Conservation (phyloP, 2,113 vertebrate species). For the Xyrauchen texanus region DNA sequence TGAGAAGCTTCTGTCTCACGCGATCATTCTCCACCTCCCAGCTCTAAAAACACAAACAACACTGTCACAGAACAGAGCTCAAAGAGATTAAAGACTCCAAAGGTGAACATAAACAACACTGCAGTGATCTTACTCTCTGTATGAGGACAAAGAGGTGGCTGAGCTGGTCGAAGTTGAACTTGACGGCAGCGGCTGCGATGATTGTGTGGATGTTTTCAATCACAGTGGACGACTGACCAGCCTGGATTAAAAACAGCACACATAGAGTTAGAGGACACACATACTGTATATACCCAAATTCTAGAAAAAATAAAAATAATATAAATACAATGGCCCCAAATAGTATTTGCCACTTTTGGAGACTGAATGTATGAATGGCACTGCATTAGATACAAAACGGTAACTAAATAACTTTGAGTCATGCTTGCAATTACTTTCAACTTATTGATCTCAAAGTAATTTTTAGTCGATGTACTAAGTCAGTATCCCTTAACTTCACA, state of each 20-base stretch:
- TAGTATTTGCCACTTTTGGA: too few species aligned
- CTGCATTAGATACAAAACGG: too few species aligned
- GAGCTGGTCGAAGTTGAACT: conserved; percentile 95
- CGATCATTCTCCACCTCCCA: conserved; percentile 96
- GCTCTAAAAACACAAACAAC: conserved; percentile 74
- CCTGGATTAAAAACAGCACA: conserved; percentile 70
- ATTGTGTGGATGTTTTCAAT: conserved; percentile 99
- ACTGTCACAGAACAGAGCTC: background rate
- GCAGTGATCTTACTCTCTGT: conserved; percentile 82
- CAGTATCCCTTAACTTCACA: too few species aligned
- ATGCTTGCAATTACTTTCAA: too few species aligned
- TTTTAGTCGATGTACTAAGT: too few species aligned
- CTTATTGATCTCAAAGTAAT: too few species aligned
- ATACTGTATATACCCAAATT: too few species aligned
- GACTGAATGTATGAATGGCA: too few species aligned
- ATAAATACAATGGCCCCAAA: too few species aligned
- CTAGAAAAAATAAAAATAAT: too few species aligned
- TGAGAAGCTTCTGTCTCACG: conserved; percentile 93
- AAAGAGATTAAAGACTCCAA: background rate
- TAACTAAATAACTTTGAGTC: too few species aligned
- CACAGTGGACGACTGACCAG: conserved; percentile 95
- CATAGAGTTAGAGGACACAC: background rate
- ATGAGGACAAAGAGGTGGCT: conserved; percentile 97
- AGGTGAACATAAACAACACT: background rate
- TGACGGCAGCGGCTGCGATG: conserved; percentile 95